These are phyloP conservation scores for Hemichromis elongatus DNA, from an alignment of 2,113 vertebrate species.

Conservation along the genomic window DNA sequence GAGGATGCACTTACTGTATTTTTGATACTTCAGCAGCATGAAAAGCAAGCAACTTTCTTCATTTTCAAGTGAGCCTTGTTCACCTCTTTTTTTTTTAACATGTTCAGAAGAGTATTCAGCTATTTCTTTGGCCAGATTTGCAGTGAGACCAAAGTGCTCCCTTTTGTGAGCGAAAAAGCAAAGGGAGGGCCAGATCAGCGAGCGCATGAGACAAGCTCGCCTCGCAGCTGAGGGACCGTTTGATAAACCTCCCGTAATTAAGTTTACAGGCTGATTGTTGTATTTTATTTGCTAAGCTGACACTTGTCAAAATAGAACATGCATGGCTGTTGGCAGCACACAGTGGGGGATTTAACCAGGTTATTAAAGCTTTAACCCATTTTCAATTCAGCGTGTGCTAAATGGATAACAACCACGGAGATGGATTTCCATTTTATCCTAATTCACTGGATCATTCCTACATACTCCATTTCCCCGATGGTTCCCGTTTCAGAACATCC, in stretches of 20 bases:
- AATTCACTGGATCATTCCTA: slow-evolving; percentile 41
- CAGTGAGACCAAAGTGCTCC: background rate
- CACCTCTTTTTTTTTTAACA: background rate
- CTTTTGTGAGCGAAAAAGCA: background rate
- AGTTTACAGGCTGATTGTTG: slow-evolving; percentile 34
- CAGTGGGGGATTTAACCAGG: slow-evolving; percentile 32
- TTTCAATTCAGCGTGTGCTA: slow-evolving; percentile 39
- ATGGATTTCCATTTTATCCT: slow-evolving; percentile 58
- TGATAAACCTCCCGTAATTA: slow-evolving; percentile 6
- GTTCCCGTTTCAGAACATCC: slow-evolving; percentile 35
- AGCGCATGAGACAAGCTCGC: background rate
- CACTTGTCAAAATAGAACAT: slow-evolving; percentile 52
- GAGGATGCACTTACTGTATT: background rate
- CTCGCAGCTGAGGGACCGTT: background rate
- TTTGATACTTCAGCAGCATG: background rate
- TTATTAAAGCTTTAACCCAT: slow-evolving; percentile 48
- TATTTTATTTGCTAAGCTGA: slow-evolving; percentile 46
- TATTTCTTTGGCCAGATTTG: background rate
- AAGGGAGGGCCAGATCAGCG: background rate
- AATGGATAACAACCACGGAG: slow-evolving; percentile 56
- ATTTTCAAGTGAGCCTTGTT: background rate
- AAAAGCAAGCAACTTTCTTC: background rate
- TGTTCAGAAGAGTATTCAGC: background rate
- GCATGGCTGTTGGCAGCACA: slow-evolving; percentile 17
- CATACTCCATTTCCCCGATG: slow-evolving; percentile 13